Base-by-base conservation (phyloP, 2,797 vertebrate genomes). In the Melanotaenia parkinsoni region DNA sequence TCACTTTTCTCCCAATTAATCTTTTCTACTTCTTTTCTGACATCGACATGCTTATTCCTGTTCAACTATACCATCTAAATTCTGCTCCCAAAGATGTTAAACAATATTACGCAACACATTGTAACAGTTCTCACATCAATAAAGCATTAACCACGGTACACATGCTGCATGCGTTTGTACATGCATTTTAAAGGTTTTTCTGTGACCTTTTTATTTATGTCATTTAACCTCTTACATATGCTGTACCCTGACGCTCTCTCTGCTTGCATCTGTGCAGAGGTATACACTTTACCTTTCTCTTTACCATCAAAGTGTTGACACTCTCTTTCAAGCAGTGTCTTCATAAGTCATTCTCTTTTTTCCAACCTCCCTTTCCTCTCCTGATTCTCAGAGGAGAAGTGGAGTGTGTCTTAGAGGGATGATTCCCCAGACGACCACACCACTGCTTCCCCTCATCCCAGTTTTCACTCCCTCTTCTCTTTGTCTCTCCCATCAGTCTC, bases 281-380 rank as follows among this genome's bases (percentile, higher is more conserved):
- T 30, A 30, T 30, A 30, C 28, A 30, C 28, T 30, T 30, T 62
- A 70, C 62, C 79, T 67, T 63, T 32, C 54, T 79, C 79, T 84
- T 78, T 84, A 82, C 85, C 83, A 90, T 92, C 91, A 90, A 93
- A 93, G 88, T 81, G 76, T 85, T 80, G 80, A 87, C 83, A 85
- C 80, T 87, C 70, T 84, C 87, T 91, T 92, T 92, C 82, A 93
- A 90, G 86, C 90, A 38, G 68, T 59, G 43, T 88, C 88, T 87
- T 92, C 90, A 90, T 92, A 89, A 91, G 84, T 82, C 88, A 93
- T 92, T 92, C 92, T 77, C 91, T 90, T 89, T 91, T 74, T 73
- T 79, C 82, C 76, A 69, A 71, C 74, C 69, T 74, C 75, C 51
- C 53, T 60, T 77, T 77, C 77, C 67, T 64, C 64, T 63, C 76